Conservation (phyloP, 2,888 invertebrate species). For the Lottia gigantea region DNA sequence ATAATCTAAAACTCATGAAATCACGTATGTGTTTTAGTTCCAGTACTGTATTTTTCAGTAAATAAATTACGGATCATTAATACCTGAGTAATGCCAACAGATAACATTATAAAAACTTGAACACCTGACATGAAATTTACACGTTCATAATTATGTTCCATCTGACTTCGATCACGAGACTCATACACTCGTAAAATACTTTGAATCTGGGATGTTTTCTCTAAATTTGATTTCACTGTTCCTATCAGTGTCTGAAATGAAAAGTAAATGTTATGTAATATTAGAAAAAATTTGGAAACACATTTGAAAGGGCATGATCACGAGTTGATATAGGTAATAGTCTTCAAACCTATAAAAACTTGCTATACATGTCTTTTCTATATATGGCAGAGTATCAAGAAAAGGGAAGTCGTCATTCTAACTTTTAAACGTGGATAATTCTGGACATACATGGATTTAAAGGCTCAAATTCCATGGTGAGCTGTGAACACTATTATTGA, state of each 20-base stretch:
- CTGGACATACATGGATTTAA: too few species aligned
- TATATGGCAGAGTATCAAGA: too few species aligned
- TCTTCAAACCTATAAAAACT: too few species aligned
- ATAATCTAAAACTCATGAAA: not conserved
- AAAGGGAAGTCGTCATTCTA: too few species aligned
- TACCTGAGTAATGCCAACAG: constrained; percentile 78
- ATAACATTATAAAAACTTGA: constrained; percentile 79
- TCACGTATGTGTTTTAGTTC: constrained; percentile 17
- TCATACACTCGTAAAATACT: constrained; percentile 77
- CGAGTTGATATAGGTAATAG: too few species aligned
- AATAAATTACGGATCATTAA: constrained; percentile 84
- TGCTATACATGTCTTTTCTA: too few species aligned
- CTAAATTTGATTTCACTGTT: constrained; percentile 72
- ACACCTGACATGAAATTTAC: constrained; percentile 80
- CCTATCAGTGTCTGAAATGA: constrained; percentile 75
- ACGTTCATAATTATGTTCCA: constrained; percentile 83
- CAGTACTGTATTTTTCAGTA: constrained; percentile 70
- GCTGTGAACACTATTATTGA: too few species aligned
- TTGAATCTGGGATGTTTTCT: constrained; percentile 64
- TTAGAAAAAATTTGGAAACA: too few species aligned
- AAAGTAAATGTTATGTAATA: too few species aligned
- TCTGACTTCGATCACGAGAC: constrained; percentile 83
- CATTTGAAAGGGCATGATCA: too few species aligned
- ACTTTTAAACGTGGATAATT: too few species aligned
- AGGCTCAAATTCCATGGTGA: too few species aligned